Evolutionary conservation across 2,113 vertebrate species (phyloP), one percentile per base, ranked within the genome.

Genomic region (Dipodomys merriami): DNA sequence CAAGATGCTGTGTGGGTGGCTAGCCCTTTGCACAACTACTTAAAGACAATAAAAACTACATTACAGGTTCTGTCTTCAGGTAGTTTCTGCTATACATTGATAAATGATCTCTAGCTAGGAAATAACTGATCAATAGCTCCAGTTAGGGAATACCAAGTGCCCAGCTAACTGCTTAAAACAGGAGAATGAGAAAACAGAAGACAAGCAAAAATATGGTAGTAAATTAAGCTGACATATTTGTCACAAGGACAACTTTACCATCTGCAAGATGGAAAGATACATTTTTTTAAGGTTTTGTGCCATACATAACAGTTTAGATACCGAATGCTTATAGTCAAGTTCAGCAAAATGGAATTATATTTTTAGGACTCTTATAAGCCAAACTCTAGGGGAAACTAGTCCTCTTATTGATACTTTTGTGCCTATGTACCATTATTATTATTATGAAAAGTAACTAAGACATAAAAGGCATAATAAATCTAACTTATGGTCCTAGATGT

Each of bases 291-390:
- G 23, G 22, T 62, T 71, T 90, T 73, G 65, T 92, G 77, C n/a
- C 25, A 35, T 35, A 57, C 2, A 78, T 65, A 77, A 71, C 62
- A 64, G 22, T n/a, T 71, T 71, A 71, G n/a, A 30, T 71, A n/a
- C 30, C n/a, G 30, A 73, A 79, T 92, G 9, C 23, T 92, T 68
- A 49, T 90, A 81, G 64, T 72, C 20, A 84, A 88, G 33, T 60
- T 84, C 71, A 53, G 6, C 33, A 90, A 94, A 88, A 68, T 77
- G 29, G 91, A 93, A 88, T 67, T 49, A 25, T 67, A 1, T 65
- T n/a, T 83, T 88, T 73, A 69, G 88, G 39, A 2, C 35, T 83
- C 33, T 30, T 83, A 35, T 84, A 13, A 81, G 49, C 22, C 7
- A 69, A 23, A 2, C 15, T 76, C 8, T 71, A 76, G 64, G 69